These are phyloP conservation scores for Coleophora deauratella DNA, from an alignment of 2,888 invertebrate genomes.

Conservation along the genomic window DNA sequence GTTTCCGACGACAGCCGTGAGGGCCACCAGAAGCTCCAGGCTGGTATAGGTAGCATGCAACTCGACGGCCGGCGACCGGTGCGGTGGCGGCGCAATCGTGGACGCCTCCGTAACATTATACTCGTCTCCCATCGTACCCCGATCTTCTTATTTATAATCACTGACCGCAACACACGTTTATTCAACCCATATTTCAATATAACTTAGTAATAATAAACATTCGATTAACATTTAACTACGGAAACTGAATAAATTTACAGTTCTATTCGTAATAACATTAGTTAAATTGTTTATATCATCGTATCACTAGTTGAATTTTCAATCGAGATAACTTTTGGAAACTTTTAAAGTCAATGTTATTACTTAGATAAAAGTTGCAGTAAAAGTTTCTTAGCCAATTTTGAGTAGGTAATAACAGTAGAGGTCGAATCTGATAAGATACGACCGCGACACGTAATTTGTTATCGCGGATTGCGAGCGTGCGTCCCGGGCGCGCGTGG, in stretches of 20 bases:
- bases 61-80: slow-evolving; percentile 68
- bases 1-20: slow-evolving; percentile 88
- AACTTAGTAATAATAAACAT: slow-evolving; percentile 1
- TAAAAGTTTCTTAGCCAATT: too few species aligned
- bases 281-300: not conserved
- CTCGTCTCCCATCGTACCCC: slow-evolving; percentile 2
- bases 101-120: slow-evolving; percentile 31
- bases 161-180: not conserved
- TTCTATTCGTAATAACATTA: not conserved
- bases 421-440: not conserved
- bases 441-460: not conserved
- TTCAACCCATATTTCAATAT: slow-evolving; percentile 15
- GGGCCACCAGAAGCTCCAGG: slow-evolving; percentile 86
- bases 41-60: slow-evolving; percentile 85
- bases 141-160: not conserved
- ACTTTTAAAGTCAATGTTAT: not conserved
- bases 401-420: too few species aligned
- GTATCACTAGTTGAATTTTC: not conserved
- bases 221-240: slow-evolving; percentile 10
- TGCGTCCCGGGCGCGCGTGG: slow-evolving; percentile 20
- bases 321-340: not conserved
- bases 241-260: slow-evolving; percentile 13
- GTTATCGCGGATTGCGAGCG: slow-evolving; percentile 20
- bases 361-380: too few species aligned
- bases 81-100: slow-evolving; percentile 48